Evolutionary conservation across 2,113 vertebrate genomes (phyloP).

Genomic region (Leucosticte australis): DNA sequence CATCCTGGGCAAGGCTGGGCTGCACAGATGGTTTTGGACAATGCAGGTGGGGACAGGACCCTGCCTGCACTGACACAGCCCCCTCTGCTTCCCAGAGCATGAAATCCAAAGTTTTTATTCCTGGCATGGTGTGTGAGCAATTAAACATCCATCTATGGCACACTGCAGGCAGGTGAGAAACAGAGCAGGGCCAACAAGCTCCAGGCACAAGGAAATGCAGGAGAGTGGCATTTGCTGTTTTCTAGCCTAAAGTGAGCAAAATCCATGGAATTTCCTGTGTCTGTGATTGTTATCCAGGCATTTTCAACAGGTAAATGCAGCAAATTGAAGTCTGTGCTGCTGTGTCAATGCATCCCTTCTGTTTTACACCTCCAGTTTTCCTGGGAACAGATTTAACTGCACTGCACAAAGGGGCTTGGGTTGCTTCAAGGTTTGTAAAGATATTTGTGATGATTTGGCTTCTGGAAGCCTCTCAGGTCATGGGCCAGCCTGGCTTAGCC

Average conservation of each 20-base stretch:
- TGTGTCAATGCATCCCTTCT: background rate
- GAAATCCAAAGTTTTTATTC: background rate
- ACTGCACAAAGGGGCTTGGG: background rate
- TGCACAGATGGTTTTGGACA: background rate
- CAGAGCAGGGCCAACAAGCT: background rate
- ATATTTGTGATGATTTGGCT: background rate
- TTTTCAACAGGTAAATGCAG: background rate
- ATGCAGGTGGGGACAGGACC: background rate
- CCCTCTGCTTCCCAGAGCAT: background rate
- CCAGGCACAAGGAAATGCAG: background rate
- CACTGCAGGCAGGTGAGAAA: background rate
- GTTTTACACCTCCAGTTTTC: background rate
- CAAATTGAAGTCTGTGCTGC: background rate
- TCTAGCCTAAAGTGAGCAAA: background rate
- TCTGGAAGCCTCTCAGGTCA: background rate
- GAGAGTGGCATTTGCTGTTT: background rate
- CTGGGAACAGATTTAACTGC: background rate
- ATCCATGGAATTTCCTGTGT: fast-evolving
- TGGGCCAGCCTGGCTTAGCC: background rate
- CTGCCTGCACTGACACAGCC: background rate
- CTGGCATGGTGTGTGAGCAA: background rate
- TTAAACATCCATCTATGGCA: background rate
- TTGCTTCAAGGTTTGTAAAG: background rate
- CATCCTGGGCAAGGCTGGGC: background rate
- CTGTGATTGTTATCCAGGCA: background rate